Percentiles rank a stretch among this genome's conserved stretches.
Conservation (phyloP, 2,113 vertebrate species). For the Nibea coibor region DNA sequence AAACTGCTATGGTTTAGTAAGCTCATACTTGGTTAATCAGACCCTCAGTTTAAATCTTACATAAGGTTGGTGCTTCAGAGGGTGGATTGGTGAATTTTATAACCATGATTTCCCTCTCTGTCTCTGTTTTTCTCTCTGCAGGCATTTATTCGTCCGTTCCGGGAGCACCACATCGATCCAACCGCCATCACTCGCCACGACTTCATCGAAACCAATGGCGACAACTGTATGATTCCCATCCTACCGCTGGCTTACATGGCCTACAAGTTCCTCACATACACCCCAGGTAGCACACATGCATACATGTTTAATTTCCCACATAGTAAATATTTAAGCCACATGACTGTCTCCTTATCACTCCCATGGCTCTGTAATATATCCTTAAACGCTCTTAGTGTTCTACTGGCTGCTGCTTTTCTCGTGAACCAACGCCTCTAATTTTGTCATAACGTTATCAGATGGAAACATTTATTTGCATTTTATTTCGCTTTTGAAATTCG, state of each 20-base stretch:
- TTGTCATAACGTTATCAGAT: too few relatives aligned
- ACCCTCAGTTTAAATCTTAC: neutral
- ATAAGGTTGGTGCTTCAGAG: too few relatives aligned
- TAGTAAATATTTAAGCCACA: too few relatives aligned
- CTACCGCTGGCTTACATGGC: constrained; percentile 84
- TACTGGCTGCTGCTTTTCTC: too few relatives aligned
- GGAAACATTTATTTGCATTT: too few relatives aligned
- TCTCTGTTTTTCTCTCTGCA: constrained; percentile 41
- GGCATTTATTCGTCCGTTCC: constrained; percentile 85
- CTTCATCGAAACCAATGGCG: constrained; percentile 87
- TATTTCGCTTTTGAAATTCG: too few relatives aligned
- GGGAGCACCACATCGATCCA: constrained; percentile 87
- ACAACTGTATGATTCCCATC: constrained; percentile 87
- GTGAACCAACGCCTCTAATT: too few relatives aligned
- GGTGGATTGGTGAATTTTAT: too few relatives aligned
- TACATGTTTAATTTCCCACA: neutral
- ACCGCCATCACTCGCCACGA: constrained; percentile 86
- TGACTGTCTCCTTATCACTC: too few relatives aligned
- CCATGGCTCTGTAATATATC: too few relatives aligned
- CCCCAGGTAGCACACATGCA: constrained; percentile 77
- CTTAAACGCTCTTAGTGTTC: too few relatives aligned
- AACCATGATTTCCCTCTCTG: constrained; percentile 12
- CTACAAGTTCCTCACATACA: constrained; percentile 80
- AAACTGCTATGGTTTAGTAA: neutral
- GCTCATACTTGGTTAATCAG: neutral